Evolutionary conservation across 2,797 vertebrate genomes (phyloP).

Genomic region (Smutsia temminckii): DNA sequence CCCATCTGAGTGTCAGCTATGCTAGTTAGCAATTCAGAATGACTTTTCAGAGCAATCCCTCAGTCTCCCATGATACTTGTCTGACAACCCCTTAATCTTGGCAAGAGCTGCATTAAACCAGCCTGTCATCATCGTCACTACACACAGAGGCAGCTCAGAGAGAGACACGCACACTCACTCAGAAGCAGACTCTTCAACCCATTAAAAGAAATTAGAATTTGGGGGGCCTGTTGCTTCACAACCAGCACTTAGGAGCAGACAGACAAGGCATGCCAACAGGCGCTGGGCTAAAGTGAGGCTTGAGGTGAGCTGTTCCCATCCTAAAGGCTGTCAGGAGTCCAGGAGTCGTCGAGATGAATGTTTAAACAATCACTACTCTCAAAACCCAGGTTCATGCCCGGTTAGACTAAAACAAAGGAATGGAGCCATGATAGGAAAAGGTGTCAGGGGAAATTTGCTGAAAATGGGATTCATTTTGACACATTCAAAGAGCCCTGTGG

Average conservation of each 20-base stretch:
- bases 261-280: conserved; percentile 55
- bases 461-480: conserved; percentile 46
- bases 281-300: conserved; percentile 79
- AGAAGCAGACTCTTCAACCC: conserved; percentile 45
- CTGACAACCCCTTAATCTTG: conserved; percentile 89
- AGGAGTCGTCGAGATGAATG: conserved; percentile 81
- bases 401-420: conserved; percentile 52
- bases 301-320: conserved; percentile 80
- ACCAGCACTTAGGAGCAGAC: neutral
- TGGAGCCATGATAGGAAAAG: conserved; percentile 22
- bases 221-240: neutral
- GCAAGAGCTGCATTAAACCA: conserved; percentile 87
- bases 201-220: conserved; percentile 50
- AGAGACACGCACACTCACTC: conserved; percentile 5
- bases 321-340: conserved; percentile 74
- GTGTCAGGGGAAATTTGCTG: conserved; percentile 31
- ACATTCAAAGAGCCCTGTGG: conserved; percentile 46
- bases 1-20: conserved; percentile 76
- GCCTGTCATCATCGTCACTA: conserved; percentile 84
- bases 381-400: conserved; percentile 58
- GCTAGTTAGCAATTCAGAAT: conserved; percentile 87
- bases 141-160: conserved; percentile 80
- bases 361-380: conserved; percentile 83
- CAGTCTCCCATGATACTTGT: conserved; percentile 86
- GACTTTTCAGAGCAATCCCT: conserved; percentile 86